Conservation (phyloP, 35 echinoderm and acorn worm species). For the Chiridota heheva region DNA sequence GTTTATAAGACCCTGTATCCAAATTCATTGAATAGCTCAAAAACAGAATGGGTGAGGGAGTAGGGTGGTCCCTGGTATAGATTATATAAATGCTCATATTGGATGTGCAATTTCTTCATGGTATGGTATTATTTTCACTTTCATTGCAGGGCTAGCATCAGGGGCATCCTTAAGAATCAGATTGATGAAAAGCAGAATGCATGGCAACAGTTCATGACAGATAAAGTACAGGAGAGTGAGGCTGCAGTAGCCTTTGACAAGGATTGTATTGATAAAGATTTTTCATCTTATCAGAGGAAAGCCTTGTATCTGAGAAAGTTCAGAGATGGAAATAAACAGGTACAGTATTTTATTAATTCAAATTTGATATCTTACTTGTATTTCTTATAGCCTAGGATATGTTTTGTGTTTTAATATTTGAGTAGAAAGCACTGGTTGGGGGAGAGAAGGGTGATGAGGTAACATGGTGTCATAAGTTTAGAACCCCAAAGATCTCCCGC, state of each 20-base stretch:
- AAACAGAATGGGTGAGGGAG: too few relatives aligned
- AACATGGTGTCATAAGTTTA: too few relatives aligned
- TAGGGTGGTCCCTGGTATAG: too few relatives aligned
- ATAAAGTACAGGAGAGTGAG: conserved; percentile 61
- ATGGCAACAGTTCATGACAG: conserved; percentile 37
- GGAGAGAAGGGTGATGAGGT: too few relatives aligned
- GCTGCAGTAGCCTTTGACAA: conserved; percentile 53
- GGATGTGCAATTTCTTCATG: too few relatives aligned
- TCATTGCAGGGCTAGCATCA: conserved; percentile 57
- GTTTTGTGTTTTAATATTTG: too few relatives aligned
- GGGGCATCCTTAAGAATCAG: conserved; percentile 62
- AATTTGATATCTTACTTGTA: not conserved
- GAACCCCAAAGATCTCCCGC: too few relatives aligned
- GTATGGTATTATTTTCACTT: too few relatives aligned
- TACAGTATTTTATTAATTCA: conserved; percentile 27
- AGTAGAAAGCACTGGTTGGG: too few relatives aligned
- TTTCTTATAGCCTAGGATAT: not conserved
- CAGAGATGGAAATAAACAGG: conserved; percentile 88
- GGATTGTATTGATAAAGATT: conserved; percentile 57
- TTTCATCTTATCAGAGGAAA: conserved; percentile 36
- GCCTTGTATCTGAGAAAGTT: conserved; percentile 59
- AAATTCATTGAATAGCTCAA: too few relatives aligned
- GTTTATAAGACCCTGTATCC: too few relatives aligned
- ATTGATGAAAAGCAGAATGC: conserved; percentile 51
- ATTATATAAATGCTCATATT: too few relatives aligned